These are phyloP conservation scores for Momotus momota DNA, from an alignment of 2,797 vertebrate species.

Conservation along the genomic window DNA sequence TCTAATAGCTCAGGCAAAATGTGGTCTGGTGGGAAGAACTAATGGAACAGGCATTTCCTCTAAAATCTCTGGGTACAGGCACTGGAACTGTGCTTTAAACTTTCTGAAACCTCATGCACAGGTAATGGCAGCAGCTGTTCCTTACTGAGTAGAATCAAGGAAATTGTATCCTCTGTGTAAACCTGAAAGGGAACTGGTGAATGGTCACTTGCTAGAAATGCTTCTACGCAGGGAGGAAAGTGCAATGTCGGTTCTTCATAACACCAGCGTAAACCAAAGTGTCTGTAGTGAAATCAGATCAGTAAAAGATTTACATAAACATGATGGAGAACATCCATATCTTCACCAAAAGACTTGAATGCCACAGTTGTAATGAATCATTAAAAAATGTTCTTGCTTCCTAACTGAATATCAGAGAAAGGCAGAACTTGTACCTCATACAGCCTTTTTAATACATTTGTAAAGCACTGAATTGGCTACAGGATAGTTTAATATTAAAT, in stretches of 20 bases:
- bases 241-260: background rate
- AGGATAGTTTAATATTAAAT: background rate
- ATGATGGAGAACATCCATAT: background rate
- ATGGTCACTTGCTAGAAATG: conserved; percentile 1
- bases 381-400: background rate
- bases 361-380: background rate
- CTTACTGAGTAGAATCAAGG: background rate
- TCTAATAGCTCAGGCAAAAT: background rate
- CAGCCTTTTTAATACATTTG: background rate
- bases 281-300: background rate
- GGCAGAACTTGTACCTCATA: background rate
- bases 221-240: background rate
- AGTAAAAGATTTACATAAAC: background rate
- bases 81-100: background rate
- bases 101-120: background rate
- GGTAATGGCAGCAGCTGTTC: background rate
- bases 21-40: background rate
- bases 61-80: background rate
- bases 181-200: background rate
- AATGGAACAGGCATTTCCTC: background rate
- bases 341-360: background rate
- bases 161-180: background rate
- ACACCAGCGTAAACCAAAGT: background rate
- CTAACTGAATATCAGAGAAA: background rate
- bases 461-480: background rate